Evolutionary conservation across 2,113 vertebrate species (phyloP).

Genomic region (Anoura caudifer): DNA sequence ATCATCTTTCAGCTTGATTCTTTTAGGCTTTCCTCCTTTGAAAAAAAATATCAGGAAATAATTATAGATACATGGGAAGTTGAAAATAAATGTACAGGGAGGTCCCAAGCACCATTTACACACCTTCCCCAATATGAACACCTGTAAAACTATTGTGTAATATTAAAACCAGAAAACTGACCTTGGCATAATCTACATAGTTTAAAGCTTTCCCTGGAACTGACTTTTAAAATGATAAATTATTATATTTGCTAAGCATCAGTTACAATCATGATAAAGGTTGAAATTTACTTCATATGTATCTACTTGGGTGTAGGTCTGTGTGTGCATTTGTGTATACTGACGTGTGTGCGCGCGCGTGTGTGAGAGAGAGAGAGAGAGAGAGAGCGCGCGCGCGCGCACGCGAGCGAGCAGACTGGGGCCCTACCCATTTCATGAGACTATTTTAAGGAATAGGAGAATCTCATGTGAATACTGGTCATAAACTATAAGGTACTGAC

Average conservation of each 20-base stretch:
- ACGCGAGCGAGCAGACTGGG: neutral
- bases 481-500: neutral
- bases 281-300: neutral
- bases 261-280: neutral
- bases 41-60: neutral
- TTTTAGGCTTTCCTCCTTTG: neutral
- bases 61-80: neutral
- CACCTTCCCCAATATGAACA: neutral
- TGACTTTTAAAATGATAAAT: neutral
- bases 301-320: neutral
- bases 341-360: neutral
- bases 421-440: neutral
- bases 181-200: neutral
- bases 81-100: neutral
- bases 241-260: neutral
- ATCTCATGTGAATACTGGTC: neutral
- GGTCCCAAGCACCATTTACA: neutral
- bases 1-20: neutral
- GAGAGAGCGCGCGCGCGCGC: neutral
- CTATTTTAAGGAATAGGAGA: neutral
- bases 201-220: neutral
- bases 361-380: too few relatives aligned
- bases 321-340: neutral
- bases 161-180: neutral
- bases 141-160: neutral